Evolutionary conservation across 2,888 invertebrate genomes (phyloP).

Genomic region (Prionchulus punctatus): DNA sequence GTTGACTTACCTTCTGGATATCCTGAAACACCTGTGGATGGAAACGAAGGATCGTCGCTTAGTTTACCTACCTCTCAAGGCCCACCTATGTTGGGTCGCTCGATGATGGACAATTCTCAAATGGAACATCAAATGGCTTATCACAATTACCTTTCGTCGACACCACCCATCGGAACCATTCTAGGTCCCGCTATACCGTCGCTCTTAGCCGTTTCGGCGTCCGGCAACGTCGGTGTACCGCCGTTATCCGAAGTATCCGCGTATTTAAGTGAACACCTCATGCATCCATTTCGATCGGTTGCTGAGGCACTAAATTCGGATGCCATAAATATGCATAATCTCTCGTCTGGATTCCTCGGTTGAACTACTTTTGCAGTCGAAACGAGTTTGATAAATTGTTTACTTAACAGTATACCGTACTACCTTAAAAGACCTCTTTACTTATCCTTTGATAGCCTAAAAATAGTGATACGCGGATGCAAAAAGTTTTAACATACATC

Average conservation of each 20-base stretch:
- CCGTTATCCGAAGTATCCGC: not conserved
- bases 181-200: not conserved
- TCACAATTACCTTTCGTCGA: not conserved
- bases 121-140: too few species aligned
- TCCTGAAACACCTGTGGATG: not conserved
- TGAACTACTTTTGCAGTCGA: too few species aligned
- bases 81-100: too few species aligned
- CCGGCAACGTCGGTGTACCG: not conserved
- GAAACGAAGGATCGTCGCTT: not conserved
- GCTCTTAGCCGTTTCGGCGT: not conserved
- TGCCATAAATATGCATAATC: not conserved
- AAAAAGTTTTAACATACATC: too few species aligned
- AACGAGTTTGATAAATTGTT: too few species aligned
- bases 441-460: too few species aligned
- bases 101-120: too few species aligned
- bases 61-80: not conserved
- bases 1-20: not conserved
- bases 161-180: not conserved
- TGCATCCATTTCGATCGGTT: not conserved
- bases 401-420: too few species aligned
- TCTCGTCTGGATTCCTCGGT: too few species aligned
- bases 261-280: not conserved
- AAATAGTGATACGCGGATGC: too few species aligned
- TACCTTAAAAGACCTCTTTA: too few species aligned
- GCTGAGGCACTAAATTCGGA: not conserved